phyloP scores from a whole-genome alignment of 2,113 vertebrate species.

The Oostethus manadensis region DNA sequence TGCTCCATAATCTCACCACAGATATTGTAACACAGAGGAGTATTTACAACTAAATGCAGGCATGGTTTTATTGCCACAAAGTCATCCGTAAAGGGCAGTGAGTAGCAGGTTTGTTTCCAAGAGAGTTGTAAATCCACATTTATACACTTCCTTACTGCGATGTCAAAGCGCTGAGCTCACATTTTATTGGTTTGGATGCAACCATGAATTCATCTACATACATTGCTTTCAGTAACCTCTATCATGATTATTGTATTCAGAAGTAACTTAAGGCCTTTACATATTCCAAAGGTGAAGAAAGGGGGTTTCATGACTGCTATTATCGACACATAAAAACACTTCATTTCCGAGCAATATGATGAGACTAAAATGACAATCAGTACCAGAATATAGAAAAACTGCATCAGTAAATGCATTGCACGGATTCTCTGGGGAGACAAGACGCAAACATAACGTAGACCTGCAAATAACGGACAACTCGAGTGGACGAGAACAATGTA shows the following conservation, averaged over 20 bases:
- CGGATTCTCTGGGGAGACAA: constrained; percentile 73
- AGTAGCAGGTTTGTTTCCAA: background rate
- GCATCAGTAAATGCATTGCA: constrained; percentile 71
- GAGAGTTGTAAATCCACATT: constrained; percentile 1
- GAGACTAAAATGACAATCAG: constrained; percentile 52
- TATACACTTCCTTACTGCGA: constrained; percentile 1
- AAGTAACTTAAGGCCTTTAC: constrained; percentile 38
- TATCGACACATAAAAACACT: constrained; percentile 13
- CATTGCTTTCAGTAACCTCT: constrained; percentile 23
- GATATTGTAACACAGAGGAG: constrained; percentile 7
- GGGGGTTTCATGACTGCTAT: constrained; percentile 6
- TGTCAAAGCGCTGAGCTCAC: background rate
- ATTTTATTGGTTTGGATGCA: background rate
- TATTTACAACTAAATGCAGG: constrained; percentile 30
- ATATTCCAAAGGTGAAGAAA: constrained; percentile 17
- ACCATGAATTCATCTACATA: constrained; percentile 13
- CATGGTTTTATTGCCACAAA: constrained; percentile 5
- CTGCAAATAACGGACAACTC: constrained; percentile 15
- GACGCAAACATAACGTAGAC: constrained; percentile 31
- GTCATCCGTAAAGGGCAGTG: background rate
- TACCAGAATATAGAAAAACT: constrained; percentile 50
- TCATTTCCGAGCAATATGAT: constrained; percentile 23
- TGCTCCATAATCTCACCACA: constrained; percentile 23
- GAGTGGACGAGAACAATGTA: constrained; percentile 23
- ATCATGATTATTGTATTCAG: constrained; percentile 8